Base-by-base conservation (phyloP, 2,888 invertebrate species). In the Dolichomitus sp. region DNA sequence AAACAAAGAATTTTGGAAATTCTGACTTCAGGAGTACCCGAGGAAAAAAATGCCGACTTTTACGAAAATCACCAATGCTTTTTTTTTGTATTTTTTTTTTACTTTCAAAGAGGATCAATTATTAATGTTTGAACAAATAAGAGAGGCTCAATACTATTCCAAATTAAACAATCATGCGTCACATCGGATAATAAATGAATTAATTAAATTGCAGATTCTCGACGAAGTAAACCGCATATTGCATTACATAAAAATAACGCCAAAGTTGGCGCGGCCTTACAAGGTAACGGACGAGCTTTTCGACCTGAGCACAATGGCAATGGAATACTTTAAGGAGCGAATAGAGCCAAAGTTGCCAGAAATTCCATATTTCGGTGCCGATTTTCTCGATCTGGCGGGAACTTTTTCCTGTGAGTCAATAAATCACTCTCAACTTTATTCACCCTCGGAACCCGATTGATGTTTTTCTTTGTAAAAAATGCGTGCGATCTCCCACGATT, bases 251-350 rank as follows among this genome's bases (percentile, higher is more conserved):
- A 97, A 97, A 94, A 96, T 96, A 86, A 97, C 97, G 86, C 96
- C 97, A 33, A 97, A 97, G 92, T 94, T 98, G 88, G 97, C 97
- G 85, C 95, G 98, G 90, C 98, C 98, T 61, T 98, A 98, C 94
- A 98, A 98, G 94, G 98, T 99, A 81, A 98, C 98, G 9, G 98
- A 98, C 94, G 98, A 99, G 94, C 95, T 99, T 78, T 98, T 98
- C 94, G 99, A 99, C 94, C 95, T 99, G 85, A 98, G 98, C 50
- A 98, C 98, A 50, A 99, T 99, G 99, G 99, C 99, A 45, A 98
- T 99, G 98, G 99, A 99, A 94, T 98, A 98, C 94, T 99, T 99
- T 94, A 98, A 98, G 93, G 98, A 99, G 93, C 97, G 97, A 90
- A 98, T 99, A 92, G 98, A 98, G 93, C 98, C 98, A 7, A 96